phyloP scores from a whole-genome alignment of 1,140 invertebrate species.

The Leucophenga varia region DNA sequence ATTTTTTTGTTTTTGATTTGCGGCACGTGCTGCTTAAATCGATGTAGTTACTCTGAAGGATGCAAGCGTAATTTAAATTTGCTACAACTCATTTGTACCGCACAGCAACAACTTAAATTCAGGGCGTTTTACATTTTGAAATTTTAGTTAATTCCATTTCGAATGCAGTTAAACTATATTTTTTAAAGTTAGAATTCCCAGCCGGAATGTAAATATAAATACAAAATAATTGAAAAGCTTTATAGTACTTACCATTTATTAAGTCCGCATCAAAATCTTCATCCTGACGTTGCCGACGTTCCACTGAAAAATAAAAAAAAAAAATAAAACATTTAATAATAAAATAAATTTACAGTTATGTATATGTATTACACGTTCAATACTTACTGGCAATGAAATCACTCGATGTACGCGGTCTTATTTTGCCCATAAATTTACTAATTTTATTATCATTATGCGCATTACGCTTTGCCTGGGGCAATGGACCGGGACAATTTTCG shows the following conservation, averaged over 20 bases:
- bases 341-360: not conserved
- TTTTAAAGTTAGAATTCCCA: too few relatives aligned
- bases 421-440: slow-evolving; percentile 75
- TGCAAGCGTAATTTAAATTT: too few relatives aligned
- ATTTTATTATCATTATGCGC: slow-evolving; percentile 65
- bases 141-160: too few relatives aligned
- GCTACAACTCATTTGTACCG: too few relatives aligned
- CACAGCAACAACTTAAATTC: too few relatives aligned
- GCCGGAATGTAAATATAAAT: too few relatives aligned
- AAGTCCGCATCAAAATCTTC: slow-evolving; percentile 47
- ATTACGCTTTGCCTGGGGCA: slow-evolving; percentile 66
- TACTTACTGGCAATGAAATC: slow-evolving; percentile 59
- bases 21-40: too few relatives aligned
- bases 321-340: not conserved
- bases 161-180: too few relatives aligned
- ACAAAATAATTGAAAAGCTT: too few relatives aligned
- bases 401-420: slow-evolving; percentile 59
- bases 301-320: slow-evolving; percentile 45
- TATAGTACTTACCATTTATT: slow-evolving; percentile 35
- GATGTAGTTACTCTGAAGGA: too few relatives aligned
- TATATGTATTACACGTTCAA: not conserved
- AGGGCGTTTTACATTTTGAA: too few relatives aligned
- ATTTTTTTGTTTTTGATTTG: too few relatives aligned
- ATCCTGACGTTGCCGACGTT: slow-evolving; percentile 54
- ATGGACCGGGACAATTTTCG: slow-evolving; percentile 80